Conservation (phyloP, 2,888 invertebrate species). For the Euproctis similis region DNA sequence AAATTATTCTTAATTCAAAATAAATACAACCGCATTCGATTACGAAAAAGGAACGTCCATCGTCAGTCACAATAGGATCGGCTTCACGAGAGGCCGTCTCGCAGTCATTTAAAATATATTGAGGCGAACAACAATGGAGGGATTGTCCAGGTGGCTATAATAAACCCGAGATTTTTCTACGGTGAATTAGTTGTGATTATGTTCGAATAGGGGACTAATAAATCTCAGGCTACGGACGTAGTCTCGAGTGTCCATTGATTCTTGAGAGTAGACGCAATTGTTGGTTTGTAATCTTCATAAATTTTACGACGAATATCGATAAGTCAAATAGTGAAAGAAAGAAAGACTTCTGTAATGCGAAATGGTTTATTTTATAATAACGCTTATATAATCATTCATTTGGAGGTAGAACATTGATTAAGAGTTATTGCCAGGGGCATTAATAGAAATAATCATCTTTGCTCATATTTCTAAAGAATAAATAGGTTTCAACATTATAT, state of each 20-base stretch:
- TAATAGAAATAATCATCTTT: slow-evolving; percentile 34
- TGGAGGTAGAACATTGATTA: slow-evolving; percentile 30
- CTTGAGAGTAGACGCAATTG: slow-evolving; percentile 58
- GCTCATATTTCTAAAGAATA: slow-evolving; percentile 17
- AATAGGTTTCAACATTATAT: slow-evolving; percentile 8
- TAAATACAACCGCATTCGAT: slow-evolving; percentile 46
- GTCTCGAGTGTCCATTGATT: slow-evolving; percentile 58
- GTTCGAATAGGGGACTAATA: slow-evolving; percentile 66
- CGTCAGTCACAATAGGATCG: slow-evolving; percentile 60
- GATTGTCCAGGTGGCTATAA: slow-evolving; percentile 63
- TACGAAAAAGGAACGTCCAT: slow-evolving; percentile 51
- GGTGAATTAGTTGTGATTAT: slow-evolving; percentile 71
- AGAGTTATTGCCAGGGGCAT: slow-evolving; percentile 31
- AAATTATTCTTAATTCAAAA: slow-evolving; percentile 69
- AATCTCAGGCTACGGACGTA: slow-evolving; percentile 51
- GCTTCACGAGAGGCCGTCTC: slow-evolving; percentile 49
- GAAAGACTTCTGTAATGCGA: slow-evolving; percentile 33
- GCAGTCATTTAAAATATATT: slow-evolving; percentile 73
- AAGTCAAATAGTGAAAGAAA: slow-evolving; percentile 35
- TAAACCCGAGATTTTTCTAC: slow-evolving; percentile 65
- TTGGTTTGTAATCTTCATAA: slow-evolving; percentile 65
- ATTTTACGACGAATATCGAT: slow-evolving; percentile 51
- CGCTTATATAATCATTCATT: slow-evolving; percentile 45
- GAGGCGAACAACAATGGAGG: slow-evolving; percentile 56
- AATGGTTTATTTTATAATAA: slow-evolving; percentile 36